Conservation (phyloP, 2,113 vertebrate genomes). For the Lota lota region DNA sequence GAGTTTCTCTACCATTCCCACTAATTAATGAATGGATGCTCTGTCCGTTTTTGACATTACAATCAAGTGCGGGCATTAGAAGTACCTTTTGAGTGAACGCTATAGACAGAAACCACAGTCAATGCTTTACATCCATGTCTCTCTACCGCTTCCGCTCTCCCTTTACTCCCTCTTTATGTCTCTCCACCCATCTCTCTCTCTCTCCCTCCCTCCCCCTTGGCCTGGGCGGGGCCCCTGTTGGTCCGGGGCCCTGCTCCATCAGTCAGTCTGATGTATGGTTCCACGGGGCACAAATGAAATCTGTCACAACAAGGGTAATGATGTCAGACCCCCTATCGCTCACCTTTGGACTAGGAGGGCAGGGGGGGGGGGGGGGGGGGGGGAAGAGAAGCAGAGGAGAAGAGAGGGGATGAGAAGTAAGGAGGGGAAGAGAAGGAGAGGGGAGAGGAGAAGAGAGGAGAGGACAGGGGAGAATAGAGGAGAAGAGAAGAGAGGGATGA, state of each 20-base stretch:
- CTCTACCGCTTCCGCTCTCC: neutral
- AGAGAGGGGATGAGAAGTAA: neutral
- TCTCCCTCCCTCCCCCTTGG: conserved; percentile 50
- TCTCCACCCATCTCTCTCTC: neutral
- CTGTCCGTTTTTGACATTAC: no score
- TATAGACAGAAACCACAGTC: no score
- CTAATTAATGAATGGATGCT: no score
- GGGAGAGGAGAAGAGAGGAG: neutral
- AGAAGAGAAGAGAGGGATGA: neutral
- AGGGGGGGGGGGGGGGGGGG: conserved; percentile 26
- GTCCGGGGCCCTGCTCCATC: conserved; percentile 62
- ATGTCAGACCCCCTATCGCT: conserved; percentile 73
- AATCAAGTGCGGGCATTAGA: no score
- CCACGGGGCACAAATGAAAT: conserved; percentile 70
- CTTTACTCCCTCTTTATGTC: conserved; percentile 22
- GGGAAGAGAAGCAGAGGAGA: conserved; percentile 14
- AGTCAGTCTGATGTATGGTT: conserved; percentile 70
- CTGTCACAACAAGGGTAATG: conserved; percentile 77
- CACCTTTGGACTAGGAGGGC: conserved; percentile 34
- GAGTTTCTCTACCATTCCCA: no score
- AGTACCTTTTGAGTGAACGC: no score
- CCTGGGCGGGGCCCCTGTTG: conserved; percentile 47
- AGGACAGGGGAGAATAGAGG: neutral
- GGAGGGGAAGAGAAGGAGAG: neutral
- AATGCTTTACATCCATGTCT: neutral